Conservation (phyloP, 2,797 vertebrate genomes). For the Phoebastria nigripes region DNA sequence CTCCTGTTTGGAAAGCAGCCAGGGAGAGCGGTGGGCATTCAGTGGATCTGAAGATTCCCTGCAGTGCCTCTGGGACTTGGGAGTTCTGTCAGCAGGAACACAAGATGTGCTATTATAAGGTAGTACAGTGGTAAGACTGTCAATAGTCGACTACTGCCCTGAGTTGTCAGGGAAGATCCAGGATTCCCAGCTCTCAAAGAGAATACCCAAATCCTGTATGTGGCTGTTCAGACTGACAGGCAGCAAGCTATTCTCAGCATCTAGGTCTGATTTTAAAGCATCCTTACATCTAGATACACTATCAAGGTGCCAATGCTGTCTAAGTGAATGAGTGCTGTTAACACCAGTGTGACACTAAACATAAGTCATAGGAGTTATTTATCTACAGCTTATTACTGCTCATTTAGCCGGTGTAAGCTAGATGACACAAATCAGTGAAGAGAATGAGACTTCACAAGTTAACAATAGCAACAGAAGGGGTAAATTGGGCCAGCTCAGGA, state of each 20-base stretch:
- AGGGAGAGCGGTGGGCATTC: slow-evolving; percentile 71
- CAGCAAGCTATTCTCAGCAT: not conserved
- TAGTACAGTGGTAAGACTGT: not conserved
- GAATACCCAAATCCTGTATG: not conserved
- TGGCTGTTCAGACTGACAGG: not conserved
- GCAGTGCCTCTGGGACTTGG: slow-evolving; percentile 81
- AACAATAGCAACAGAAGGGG: not conserved
- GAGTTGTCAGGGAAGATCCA: not conserved
- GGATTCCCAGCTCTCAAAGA: not conserved
- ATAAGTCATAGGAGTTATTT: not conserved
- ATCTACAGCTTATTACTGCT: not conserved
- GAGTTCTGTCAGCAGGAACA: slow-evolving; percentile 72
- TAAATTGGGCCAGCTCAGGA: not conserved
- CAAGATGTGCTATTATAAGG: slow-evolving; percentile 80
- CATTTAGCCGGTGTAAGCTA: not conserved
- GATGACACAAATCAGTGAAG: not conserved
- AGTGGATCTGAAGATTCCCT: slow-evolving; percentile 77
- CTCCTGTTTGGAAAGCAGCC: slow-evolving; percentile 77
- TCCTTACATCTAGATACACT: not conserved
- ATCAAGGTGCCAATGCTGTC: not conserved
- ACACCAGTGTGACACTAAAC: not conserved
- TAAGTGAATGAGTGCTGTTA: not conserved
- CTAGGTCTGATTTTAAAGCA: not conserved
- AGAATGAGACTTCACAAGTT: not conserved
- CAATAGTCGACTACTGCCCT: not conserved